Base-by-base conservation (phyloP, 2,797 vertebrate species). In the Pachyuromys duprasi region DNA sequence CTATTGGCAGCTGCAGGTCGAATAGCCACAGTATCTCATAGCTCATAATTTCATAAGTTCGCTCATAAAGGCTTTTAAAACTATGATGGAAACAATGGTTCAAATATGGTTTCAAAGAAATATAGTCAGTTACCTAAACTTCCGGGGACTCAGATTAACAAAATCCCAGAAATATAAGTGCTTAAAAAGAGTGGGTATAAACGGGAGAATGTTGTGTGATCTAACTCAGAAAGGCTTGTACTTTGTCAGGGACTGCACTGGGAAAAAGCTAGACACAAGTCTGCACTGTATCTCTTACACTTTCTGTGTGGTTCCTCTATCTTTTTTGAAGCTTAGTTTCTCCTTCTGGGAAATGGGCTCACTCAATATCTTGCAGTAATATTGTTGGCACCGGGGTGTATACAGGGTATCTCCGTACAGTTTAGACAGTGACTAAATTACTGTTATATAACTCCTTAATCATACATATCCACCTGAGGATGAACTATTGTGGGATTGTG, bases 81-180 rank as follows among this genome's bases (percentile, higher is more conserved):
- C 42, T 92, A 24, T 92, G 67, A 86, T 86, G 78, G 57, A 91
- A 95, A 53, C 60, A 78, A 80, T 49, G 22, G n/a, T 79, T 94
- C 78, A 75, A 8, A 22, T 81, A 88, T 49, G 62, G 9, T 88
- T 91, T 95, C 65, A 95, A 89, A 92, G 39, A 88, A 93, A 94
- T 94, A 74, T 94, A 72, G 90, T 95, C 22, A 91, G 33, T 88
- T 90, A 86, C 63, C 42, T 74, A 90, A 94, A 90, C 33, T 88
- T 82, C 86, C 91, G 80, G 60, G 79, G 36, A 2, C 89, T 86
- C 33, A 69, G 75, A 86, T 86, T 81, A 84, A 17, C 86, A 81
- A 55, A 93, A 75, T 94, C 15, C 36, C 53, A 69, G 57, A 78
- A 90, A n/a, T 8, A 9, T 42, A 17, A 39, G 18, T 87, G 65